Evolutionary conservation across 2,888 invertebrate genomes (phyloP).

Genomic region (Trachelus iudaicus): DNA sequence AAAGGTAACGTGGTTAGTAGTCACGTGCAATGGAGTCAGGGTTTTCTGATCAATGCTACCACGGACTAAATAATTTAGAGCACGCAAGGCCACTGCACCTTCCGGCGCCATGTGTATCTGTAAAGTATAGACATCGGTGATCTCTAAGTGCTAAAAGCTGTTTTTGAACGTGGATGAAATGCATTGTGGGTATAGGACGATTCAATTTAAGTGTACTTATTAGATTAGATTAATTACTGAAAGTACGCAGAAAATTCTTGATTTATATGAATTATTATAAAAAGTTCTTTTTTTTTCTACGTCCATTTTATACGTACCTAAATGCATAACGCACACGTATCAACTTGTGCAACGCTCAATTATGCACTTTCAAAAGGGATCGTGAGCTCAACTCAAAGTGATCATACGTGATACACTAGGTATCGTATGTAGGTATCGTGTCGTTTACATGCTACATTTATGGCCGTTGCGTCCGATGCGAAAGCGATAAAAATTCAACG

Average conservation of each 20-base stretch:
- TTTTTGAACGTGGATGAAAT: background rate
- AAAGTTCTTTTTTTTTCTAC: background rate
- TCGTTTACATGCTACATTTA: background rate
- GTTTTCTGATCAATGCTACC: conserved; percentile 28
- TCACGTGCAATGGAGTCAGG: conserved; percentile 20
- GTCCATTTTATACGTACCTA: background rate
- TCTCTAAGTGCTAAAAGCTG: background rate
- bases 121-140: conserved; percentile 18
- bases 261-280: background rate
- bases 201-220: background rate
- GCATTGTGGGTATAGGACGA: background rate
- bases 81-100: conserved; percentile 24
- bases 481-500: background rate
- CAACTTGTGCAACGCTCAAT: background rate
- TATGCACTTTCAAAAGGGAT: background rate
- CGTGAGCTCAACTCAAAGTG: background rate
- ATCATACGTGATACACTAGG: background rate
- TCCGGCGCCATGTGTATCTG: conserved; percentile 7
- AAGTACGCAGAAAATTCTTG: background rate
- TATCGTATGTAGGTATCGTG: background rate
- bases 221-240: background rate
- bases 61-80: conserved; percentile 26
- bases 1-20: background rate
- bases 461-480: background rate
- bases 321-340: background rate